Base-by-base conservation (phyloP, 1,140 invertebrate genomes). In the Cylas formicarius region DNA sequence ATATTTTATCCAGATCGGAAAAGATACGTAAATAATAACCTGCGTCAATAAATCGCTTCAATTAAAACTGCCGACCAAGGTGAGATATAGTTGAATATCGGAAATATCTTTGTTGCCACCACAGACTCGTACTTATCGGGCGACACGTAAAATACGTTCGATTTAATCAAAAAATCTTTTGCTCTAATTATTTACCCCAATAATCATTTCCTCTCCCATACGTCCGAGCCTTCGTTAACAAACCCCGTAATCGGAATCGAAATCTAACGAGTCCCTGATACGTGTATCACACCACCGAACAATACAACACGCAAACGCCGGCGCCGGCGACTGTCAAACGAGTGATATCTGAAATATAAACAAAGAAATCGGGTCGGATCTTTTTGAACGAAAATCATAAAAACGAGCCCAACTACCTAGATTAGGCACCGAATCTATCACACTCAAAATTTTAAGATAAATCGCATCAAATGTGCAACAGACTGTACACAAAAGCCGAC, bases 391-490 rank as follows among this genome's bases (percentile, higher is more conserved):
- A n/a, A 23, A 23, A 18, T 22, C 13, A n/a, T 13, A 44, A 37
- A 39, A 22, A 19, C 28, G 36, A n/a, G 26, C 34, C 41, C 21
- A 32, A 32, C 36, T 50, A 27, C 37, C 42, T 40, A 50, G 48
- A 50, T 50, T 50, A 44, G 4, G 36, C 39, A 44, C 48, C 19
- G 24, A 44, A 50, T 50, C 48, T 50, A 50, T 50, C 48, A 50
- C 48, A 40, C 41, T 50, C 48, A 44, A 39, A 50, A 43, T 39
- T 50, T 42, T 39, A 13, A 50, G 48, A 50, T 50, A 50, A 50
- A 50, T 50, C 23, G 36, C 48, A 50, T 44, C 48, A 40, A 26
- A 38, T 35, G 37, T 28, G 8, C 41, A 50, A 44, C 42, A 32
- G 46, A 48, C 39, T 48, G 40, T 42, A 28, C 26, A 24, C 29